phyloP scores from a whole-genome alignment of 1,140 invertebrate species.

The Drosophila guanche region DNA sequence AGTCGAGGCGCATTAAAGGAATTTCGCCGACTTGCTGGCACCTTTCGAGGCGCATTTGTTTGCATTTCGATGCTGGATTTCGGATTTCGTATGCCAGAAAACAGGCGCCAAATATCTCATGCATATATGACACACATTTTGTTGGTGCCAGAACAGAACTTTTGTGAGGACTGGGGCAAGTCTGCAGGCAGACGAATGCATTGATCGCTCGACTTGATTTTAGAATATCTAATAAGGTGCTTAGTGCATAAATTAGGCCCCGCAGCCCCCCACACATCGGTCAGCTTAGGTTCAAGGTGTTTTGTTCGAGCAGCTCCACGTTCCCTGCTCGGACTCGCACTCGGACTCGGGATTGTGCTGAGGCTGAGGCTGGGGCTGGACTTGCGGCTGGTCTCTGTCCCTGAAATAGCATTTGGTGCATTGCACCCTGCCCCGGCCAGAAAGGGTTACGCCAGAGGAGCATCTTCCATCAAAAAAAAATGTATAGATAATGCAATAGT shows the following conservation, averaged over 20 bases:
- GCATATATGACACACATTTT: conserved; percentile 72
- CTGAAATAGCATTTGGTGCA: conserved; percentile 45
- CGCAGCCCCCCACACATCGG: conserved; percentile 16
- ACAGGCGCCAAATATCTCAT: conserved; percentile 72
- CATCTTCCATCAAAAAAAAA: conserved; percentile 6
- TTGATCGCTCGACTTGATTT: conserved; percentile 56
- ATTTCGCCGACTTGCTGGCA: conserved; percentile 74
- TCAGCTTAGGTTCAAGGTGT: conserved; percentile 61
- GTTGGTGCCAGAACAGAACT: not conserved
- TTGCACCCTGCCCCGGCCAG: conserved; percentile 24
- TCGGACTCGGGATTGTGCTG: not conserved
- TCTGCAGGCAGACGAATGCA: conserved; percentile 61
- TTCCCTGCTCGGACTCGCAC: no score
- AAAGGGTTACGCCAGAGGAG: not conserved
- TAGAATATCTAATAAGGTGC: conserved; percentile 57
- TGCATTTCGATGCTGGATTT: conserved; percentile 55
- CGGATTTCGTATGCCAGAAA: conserved; percentile 49
- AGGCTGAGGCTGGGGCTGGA: not conserved
- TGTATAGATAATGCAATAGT: conserved; percentile 60
- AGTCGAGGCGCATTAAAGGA: conserved; percentile 64
- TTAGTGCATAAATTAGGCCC: conserved; percentile 58
- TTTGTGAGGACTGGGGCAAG: conserved; percentile 25
- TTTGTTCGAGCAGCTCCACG: not conserved
- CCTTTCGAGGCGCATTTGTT: conserved; percentile 65
- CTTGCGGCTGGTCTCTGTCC: conserved; percentile 11